Base-by-base conservation (phyloP, 2,797 vertebrate genomes). In the Notolepis coatsorum region DNA sequence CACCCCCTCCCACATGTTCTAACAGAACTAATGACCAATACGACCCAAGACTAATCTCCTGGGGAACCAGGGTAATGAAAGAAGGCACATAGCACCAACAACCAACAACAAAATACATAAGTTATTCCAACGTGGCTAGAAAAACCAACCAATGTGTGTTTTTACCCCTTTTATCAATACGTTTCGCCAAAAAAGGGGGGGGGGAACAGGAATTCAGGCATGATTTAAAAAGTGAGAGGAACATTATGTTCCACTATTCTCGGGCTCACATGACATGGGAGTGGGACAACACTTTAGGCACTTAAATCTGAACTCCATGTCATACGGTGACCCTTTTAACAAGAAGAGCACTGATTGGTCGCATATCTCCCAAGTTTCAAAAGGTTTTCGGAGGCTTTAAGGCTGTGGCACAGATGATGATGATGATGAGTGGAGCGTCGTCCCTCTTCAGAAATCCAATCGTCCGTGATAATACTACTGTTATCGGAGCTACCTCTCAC, bases 1-100 rank as follows among this genome's bases (percentile, higher is more conserved):
- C 1, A 37, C 15, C 1, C 37, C 17, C 2, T 20, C 12, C n/a
- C 42, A 56, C 7, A 24, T 7, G 5, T 6, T 71, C 53, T 50
- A 67, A 61, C 52, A 65, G 17, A 54, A 54, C 15, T 42, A 49
- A 58, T 37, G 38, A 56, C 24, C 58, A 54, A 68, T 52, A 57
- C 46, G 56, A 35, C 55, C 35, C 23, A 23, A 35, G 48, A 57
- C 17, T 39, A 37, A 27, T 12, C 13, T 48, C n/a, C 84, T 10
- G 79, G 68, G 90, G 90, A 15, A 54, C 60, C 52, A 52, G 68
- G 57, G 43, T 50, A 46, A 56, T 42, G 41, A 52, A 38, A 61
- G 24, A 42, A 61, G 90, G 89, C 88, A 84, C 84, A 88, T 91
- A 94, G 92, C 92, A 93, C 91, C 92, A 93, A 92, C 88, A 89